Evolutionary conservation across 2,888 invertebrate species (phyloP), one percentile per base, ranked within the genome.

Genomic region (Sepioteuthis lessoniana): DNA sequence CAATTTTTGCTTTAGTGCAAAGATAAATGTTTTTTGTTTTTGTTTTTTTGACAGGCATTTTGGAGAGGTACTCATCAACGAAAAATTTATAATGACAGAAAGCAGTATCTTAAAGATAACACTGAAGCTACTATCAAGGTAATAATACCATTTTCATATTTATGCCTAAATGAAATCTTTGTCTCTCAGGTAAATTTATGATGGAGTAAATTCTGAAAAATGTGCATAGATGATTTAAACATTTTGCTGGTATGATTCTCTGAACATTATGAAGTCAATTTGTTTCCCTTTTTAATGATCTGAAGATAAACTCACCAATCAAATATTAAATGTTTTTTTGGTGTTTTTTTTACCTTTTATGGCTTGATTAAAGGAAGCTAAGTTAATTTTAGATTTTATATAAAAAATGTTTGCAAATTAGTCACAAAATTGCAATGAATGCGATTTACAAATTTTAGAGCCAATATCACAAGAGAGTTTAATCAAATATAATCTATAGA

Each of bases 1-100:
- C n/a, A n/a, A n/a, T n/a, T n/a, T n/a, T n/a, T n/a, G n/a, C n/a
- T n/a, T n/a, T n/a, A n/a, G n/a, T n/a, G n/a, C n/a, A n/a, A n/a
- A n/a, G n/a, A n/a, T n/a, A n/a, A n/a, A n/a, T n/a, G n/a, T n/a
- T 55, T 21, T 35, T 16, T 93, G 28, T 90, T 47, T 16, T 42
- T 92, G 5, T 42, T 46, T 38, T 5, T 92, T 92, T 92, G 38
- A 47, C 98, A 98, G 97, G 97, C 98, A 0, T 98, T 98, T 98
- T 98, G 98, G 98, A 97, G 98, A 94, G 97, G 97, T 94, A 95
- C 97, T 2, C 95, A 97, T 28, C 97, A 98, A 94, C 97, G 97
- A 94, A 95, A 95, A 50, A 95, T 95, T 31, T 97, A 96, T 94
- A 94, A 95, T 90, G 95, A 95, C 4, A 95, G 97, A 94, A 93